phyloP scores from a whole-genome alignment of 2,113 vertebrate genomes.

The Lepidothrix coronata region DNA sequence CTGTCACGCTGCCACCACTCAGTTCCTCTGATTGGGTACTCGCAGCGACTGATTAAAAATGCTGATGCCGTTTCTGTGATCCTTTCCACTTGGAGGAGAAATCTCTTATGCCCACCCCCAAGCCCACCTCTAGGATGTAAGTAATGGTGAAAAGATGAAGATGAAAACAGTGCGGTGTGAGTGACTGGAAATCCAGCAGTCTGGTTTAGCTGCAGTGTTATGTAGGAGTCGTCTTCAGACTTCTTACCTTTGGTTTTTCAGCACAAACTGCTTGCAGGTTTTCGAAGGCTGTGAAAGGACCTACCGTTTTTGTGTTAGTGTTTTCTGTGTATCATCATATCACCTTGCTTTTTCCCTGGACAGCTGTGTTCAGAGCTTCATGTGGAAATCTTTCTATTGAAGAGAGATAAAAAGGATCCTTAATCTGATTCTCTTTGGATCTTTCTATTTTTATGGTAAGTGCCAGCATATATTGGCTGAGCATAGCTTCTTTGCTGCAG shows the following conservation, averaged over 20 bases:
- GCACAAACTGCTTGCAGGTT: conserved; percentile 68
- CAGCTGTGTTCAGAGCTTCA: conserved; percentile 45
- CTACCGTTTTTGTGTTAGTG: not conserved
- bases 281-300: conserved; percentile 43
- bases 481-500: conserved; percentile 77
- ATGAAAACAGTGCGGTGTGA: conserved; percentile 45
- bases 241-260: conserved; percentile 47
- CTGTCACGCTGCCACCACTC: conserved; percentile 68
- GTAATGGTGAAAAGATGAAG: conserved; percentile 46
- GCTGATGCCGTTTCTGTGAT: conserved; percentile 68
- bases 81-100: conserved; percentile 64
- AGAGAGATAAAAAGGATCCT: conserved; percentile 60
- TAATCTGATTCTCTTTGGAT: conserved; percentile 73
- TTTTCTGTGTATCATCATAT: not conserved
- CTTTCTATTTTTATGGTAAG: conserved; percentile 88
- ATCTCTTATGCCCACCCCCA: conserved; percentile 29
- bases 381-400: conserved; percentile 57
- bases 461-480: conserved; percentile 72
- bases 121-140: conserved; percentile 52
- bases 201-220: conserved; percentile 49
- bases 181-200: conserved; percentile 49
- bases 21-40: conserved; percentile 78
- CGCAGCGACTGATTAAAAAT: conserved; percentile 72
- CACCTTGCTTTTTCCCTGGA: conserved; percentile 49
- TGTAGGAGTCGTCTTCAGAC: conserved; percentile 63